Base-by-base conservation (phyloP, 2,888 invertebrate genomes). In the Dolichomitus sp. region DNA sequence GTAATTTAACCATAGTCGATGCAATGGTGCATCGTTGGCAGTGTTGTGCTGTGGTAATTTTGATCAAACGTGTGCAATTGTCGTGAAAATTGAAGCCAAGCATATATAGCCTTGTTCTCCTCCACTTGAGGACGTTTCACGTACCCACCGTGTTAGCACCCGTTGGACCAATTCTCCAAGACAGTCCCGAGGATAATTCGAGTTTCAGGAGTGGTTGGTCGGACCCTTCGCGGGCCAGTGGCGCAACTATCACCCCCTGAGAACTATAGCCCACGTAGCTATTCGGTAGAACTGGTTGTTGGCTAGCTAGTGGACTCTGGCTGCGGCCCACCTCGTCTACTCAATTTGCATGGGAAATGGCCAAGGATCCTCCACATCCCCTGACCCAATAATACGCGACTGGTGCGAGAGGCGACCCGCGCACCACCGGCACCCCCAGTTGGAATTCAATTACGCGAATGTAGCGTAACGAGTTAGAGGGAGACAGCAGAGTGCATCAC, bases 341-440 rank as follows among this genome's bases (percentile, higher is more conserved):
- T 87, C 87, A 89, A 90, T 90, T 90, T 90, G 86, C 89, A 90
- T 89, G 86, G 87, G 85, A 87, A 89, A 89, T 87, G 81, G 84
- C 78, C 77, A 84, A 86, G 87, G 85, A 87, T 87, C 86, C 81
- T 70, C 73, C 83, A 74, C 81, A 84, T 87, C 82, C 87, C 76
- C 84, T 83, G 88, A 87, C 87, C 86, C 85, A 87, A 89, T 88
- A 88, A 88, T 86, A 87, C 84, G 83, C 83, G 79, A 84, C 86
- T 69, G 85, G 80, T 75, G 70, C 69, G 63, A 42, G 68, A 45
- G 68, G 52, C 40, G 76, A 73, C 11, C 42, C 57, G 74, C 70
- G 76, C 77, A 69, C 65, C 73, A 68, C 61, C 37, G 61, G 63
- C 68, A 70, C 59, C 54, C 70, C 42, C 84, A 77, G 75, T 76